phyloP scores from a whole-genome alignment of 2,888 invertebrate species.

The Didymodactylos carnosus region DNA sequence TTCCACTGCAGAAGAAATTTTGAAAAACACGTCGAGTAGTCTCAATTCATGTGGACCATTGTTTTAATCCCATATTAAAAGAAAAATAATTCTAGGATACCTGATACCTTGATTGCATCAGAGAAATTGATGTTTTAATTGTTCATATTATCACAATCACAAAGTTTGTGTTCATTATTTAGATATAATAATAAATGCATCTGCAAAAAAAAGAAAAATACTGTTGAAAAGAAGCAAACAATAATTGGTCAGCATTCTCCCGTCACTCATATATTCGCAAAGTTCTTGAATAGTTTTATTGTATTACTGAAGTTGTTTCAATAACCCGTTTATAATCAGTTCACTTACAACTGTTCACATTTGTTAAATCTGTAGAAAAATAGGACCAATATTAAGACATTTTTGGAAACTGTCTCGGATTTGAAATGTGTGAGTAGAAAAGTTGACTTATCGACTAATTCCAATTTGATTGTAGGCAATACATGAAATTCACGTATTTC shows the following conservation, averaged over 20 bases:
- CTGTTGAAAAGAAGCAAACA: not conserved
- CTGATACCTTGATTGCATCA: not conserved
- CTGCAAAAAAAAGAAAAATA: not conserved
- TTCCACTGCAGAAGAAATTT: not conserved
- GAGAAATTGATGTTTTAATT: not conserved
- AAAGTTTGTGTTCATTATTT: conserved; percentile 2
- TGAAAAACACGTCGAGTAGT: no score
- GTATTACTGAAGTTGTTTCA: not conserved
- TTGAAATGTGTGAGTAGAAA: no score
- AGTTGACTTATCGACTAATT: not conserved
- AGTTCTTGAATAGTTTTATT: not conserved
- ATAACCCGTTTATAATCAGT: not conserved
- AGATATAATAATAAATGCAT: conserved; percentile 3
- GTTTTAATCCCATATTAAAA: not conserved
- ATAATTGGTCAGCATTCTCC: not conserved
- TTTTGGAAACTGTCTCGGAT: no score
- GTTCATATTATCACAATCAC: conserved; percentile 11
- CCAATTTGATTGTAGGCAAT: not conserved
- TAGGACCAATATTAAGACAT: no score
- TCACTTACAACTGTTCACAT: not conserved
- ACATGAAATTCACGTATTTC: not conserved
- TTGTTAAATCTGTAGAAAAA: no score
- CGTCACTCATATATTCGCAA: not conserved
- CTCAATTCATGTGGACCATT: no score
- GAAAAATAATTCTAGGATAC: no score